Base-by-base conservation (phyloP, 2,888 invertebrate genomes). In the Acanthosoma haemorrhoidale region DNA sequence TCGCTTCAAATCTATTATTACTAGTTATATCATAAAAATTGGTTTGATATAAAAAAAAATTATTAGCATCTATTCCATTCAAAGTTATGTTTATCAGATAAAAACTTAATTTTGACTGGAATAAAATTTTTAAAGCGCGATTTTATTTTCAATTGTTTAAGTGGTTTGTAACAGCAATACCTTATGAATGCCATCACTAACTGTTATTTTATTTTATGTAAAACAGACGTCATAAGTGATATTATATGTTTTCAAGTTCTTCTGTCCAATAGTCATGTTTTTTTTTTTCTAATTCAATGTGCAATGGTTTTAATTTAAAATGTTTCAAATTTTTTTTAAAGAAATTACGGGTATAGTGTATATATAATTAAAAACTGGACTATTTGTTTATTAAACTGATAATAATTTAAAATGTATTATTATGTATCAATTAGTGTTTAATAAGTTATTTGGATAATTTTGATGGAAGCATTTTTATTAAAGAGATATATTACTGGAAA, bases 251-350 rank as follows among this genome's bases (percentile, higher is more conserved):
- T 57, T 51, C n/a, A n/a, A n/a, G 15, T 57, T 68, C 18, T 58
- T 18, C 34, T 59, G 68, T 68, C 59, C 58, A 58, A 58, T 68
- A 59, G 36, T 36, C 36, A 29, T 59, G 36, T 39, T 59, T 57
- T 68, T 36, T 68, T 57, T 34, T 58, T 58, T 36, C n/a, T 18
- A n/a, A 31, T 59, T 25, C 18, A 31, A 39, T 39, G 16, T 25
- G 15, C n/a, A n/a, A n/a, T n/a, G n/a, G n/a, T n/a, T n/a, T 60
- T 39, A 13, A n/a, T 36, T 36, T 58, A n/a, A 25, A 66, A 21
- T 59, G 11, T 61, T 69, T 69, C 58, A 61, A 58, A 41, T 69
- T n/a, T 32, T 43, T 69, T 61, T 43, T n/a, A n/a, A n/a, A 61
- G 61, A 43, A 21, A 43, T 21, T 61, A 69, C 69, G 69, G 69